Conservation (phyloP, 2,888 invertebrate species). For the Eupeodes luniger region DNA sequence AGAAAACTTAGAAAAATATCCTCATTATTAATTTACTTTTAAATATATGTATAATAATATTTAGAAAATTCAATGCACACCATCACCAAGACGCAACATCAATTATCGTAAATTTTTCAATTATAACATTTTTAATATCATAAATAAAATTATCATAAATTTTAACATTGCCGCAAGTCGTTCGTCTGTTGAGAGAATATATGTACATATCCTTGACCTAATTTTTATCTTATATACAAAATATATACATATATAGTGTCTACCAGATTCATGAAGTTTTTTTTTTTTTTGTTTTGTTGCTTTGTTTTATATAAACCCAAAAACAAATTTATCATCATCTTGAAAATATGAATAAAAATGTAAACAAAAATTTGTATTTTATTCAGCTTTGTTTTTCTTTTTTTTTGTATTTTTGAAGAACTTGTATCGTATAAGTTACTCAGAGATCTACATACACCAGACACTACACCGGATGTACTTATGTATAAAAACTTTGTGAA, state of each 20-base stretch:
- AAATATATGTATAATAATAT: too few species aligned
- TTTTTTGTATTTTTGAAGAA: too few species aligned
- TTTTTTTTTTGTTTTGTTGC: neutral
- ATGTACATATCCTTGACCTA: neutral
- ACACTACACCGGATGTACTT: slow-evolving; percentile 4
- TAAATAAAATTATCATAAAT: neutral
- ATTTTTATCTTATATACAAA: neutral
- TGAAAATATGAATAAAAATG: neutral
- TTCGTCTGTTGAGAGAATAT: neutral
- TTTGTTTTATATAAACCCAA: too few species aligned
- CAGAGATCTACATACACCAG: neutral
- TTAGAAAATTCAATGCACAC: too few species aligned
- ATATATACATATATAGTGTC: neutral
- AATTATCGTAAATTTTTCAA: neutral
- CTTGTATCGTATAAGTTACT: neutral
- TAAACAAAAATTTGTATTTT: slow-evolving; percentile 19
- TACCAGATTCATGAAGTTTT: neutral
- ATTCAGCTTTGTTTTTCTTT: neutral
- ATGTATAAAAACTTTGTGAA: neutral
- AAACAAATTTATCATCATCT: neutral
- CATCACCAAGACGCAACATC: neutral
- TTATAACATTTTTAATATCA: neutral
- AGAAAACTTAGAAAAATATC: too few species aligned
- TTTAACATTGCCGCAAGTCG: neutral
- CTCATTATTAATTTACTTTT: too few species aligned